Conservation (phyloP, 2,888 invertebrate species). For the Metacarcinus magister region DNA sequence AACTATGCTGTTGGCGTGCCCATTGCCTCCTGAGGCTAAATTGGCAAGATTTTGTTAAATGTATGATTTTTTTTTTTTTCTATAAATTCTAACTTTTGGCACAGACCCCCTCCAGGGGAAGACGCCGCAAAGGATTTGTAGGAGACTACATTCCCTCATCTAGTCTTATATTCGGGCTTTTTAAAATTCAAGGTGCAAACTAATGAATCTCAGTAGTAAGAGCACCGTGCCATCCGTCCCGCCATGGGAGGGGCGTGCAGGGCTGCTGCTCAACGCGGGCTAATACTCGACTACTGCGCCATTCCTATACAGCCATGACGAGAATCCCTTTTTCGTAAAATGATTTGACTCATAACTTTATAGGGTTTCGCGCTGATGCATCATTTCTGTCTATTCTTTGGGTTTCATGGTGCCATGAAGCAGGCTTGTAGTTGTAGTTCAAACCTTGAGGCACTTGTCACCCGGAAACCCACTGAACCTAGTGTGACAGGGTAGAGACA, state of each 20-base stretch:
- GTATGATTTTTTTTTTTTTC: not conserved
- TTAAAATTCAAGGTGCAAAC: constrained; percentile 56
- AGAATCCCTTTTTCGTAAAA: not conserved
- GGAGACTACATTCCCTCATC: not conserved
- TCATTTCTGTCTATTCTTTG: not conserved
- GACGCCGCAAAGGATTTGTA: not conserved
- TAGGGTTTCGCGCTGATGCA: not conserved
- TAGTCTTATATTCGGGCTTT: constrained; percentile 15
- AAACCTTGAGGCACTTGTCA: not conserved
- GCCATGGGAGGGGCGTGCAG: not conserved
- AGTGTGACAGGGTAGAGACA: not conserved
- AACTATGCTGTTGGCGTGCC: not conserved
- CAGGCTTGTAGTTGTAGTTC: not conserved
- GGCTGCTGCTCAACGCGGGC: not conserved
- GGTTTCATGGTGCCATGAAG: not conserved
- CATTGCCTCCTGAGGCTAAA: not conserved
- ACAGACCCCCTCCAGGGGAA: not conserved
- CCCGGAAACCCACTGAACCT: not conserved
- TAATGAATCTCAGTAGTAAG: constrained; percentile 50
- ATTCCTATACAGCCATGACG: not conserved
- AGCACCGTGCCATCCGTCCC: not conserved
- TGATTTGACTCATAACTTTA: not conserved
- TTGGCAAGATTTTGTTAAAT: not conserved
- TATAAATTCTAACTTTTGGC: not conserved
- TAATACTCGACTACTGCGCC: constrained; percentile 22